phyloP scores from a whole-genome alignment of 2,888 invertebrate genomes.

The Diloba caeruleocephala region DNA sequence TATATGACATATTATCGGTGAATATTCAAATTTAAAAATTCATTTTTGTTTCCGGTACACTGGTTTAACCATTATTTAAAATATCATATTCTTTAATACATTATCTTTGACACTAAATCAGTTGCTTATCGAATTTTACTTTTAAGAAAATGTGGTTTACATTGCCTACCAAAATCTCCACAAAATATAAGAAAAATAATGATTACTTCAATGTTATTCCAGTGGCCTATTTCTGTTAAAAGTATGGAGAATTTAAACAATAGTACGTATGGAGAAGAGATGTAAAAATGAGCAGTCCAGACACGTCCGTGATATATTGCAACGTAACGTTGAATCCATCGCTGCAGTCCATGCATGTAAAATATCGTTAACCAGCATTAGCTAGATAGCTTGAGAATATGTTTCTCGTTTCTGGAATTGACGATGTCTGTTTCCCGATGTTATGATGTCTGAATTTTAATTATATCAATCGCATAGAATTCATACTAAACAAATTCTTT shows the following conservation, averaged over 20 bases:
- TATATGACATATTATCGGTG: no score
- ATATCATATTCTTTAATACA: no score
- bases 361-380: constrained; percentile 11
- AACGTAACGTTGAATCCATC: neutral
- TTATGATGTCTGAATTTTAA: constrained; percentile 3
- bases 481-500: no score
- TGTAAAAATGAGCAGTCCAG: constrained; percentile 4
- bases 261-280: neutral
- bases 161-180: neutral
- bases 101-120: no score
- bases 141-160: neutral
- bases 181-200: constrained; percentile 4
- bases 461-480: constrained; percentile 3
- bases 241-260: neutral
- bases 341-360: neutral
- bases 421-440: neutral
- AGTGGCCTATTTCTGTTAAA: constrained; percentile 14
- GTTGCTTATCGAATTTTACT: no score
- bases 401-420: constrained; percentile 1
- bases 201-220: constrained; percentile 2
- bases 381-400: constrained; percentile 20
- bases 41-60: no score
- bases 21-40: no score
- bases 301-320: constrained; percentile 14
- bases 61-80: no score